A percentile compares a stretch with the other conserved stretches of the same genome.
These are phyloP conservation scores for Anthopleura sola DNA, from an alignment of 64 coral and sea anemone species.

Conservation along the genomic window DNA sequence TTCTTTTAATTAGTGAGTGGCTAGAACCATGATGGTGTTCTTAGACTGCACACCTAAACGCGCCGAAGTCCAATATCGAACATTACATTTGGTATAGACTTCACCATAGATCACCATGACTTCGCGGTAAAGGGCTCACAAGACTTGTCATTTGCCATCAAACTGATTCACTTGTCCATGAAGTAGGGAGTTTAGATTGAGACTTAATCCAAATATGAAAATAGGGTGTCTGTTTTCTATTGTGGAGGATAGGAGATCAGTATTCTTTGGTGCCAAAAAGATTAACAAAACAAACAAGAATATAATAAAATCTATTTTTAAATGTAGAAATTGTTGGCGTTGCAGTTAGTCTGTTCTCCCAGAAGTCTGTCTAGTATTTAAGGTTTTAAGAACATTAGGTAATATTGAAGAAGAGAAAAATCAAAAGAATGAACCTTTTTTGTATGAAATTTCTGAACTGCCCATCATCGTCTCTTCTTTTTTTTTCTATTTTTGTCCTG, in stretches of 20 bases:
- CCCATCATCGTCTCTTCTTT: too few species aligned
- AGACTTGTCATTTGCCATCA: background rate
- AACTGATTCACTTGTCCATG: background rate
- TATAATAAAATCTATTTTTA: too few species aligned
- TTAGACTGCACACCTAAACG: background rate
- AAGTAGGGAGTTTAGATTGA: background rate
- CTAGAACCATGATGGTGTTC: background rate
- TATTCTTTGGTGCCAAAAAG: too few species aligned
- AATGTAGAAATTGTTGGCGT: too few species aligned
- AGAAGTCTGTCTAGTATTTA: background rate
- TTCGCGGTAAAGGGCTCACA: background rate
- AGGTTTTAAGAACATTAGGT: background rate
- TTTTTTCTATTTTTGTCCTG: background rate
- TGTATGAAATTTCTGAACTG: too few species aligned
- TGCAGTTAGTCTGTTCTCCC: too few species aligned
- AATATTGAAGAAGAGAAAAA: background rate
- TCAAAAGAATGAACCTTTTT: background rate
- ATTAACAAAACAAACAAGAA: too few species aligned
- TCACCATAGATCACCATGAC: background rate
- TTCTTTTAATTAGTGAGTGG: conserved; percentile 3
- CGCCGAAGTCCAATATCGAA: background rate
- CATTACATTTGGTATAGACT: background rate
- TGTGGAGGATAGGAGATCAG: too few species aligned
- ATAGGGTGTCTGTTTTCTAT: background rate
- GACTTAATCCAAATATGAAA: background rate